A percentile compares a stretch with the other conserved stretches of the same genome.
Evolutionary conservation across 2,888 invertebrate species (phyloP).

Genomic region (Perizoma flavofasciatum): DNA sequence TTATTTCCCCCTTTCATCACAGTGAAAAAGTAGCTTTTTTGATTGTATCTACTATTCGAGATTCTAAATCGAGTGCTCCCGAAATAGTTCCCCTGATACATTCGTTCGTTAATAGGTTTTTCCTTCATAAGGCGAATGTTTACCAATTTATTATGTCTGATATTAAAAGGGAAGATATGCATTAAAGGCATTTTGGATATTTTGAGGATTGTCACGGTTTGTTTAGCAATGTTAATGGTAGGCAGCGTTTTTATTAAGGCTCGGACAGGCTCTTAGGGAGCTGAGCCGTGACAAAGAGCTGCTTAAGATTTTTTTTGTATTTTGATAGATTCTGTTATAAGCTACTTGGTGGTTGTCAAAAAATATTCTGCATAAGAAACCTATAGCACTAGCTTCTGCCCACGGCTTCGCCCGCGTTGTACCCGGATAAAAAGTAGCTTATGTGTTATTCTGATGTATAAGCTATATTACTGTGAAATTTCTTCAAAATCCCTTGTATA

Average conservation of each 20-base stretch:
- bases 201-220: constrained; percentile 73
- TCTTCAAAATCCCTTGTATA: no score
- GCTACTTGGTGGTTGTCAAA: constrained; percentile 6
- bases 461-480: no score
- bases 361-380: not conserved
- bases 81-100: constrained; percentile 69
- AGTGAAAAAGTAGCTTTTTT: not conserved
- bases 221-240: constrained; percentile 49
- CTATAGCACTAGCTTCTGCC: no score
- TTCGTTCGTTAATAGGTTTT: constrained; percentile 82
- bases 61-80: constrained; percentile 16
- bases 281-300: constrained; percentile 44
- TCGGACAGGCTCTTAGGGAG: constrained; percentile 54
- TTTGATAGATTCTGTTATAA: constrained; percentile 14
- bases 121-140: constrained; percentile 82
- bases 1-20: no score
- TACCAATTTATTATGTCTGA: constrained; percentile 81
- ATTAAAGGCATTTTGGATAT: constrained; percentile 65
- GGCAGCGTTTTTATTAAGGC: constrained; percentile 33
- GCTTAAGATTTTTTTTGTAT: constrained; percentile 21
- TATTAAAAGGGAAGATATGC: constrained; percentile 75
- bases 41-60: not conserved
- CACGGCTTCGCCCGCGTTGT: no score
- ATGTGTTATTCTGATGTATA: no score
- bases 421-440: no score